Conservation (phyloP, 2,113 vertebrate species). For the Coptodon bakossiorum region DNA sequence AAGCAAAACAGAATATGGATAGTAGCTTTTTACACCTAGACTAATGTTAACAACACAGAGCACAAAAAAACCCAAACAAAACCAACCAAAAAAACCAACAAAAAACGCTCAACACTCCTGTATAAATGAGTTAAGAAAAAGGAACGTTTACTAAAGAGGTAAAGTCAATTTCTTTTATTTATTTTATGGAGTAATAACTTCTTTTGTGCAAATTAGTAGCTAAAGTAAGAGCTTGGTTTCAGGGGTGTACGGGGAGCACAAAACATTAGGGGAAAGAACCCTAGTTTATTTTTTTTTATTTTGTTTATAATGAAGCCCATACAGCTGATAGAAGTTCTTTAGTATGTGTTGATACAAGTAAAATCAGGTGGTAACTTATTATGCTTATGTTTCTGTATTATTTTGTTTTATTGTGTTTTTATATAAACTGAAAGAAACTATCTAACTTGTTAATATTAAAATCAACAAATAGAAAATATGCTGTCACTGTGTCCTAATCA, state of each 20-base stretch:
- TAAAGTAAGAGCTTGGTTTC: not conserved
- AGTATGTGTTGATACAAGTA: not conserved
- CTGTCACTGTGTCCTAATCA: not conserved
- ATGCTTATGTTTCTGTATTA: not conserved
- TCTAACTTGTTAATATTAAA: not conserved
- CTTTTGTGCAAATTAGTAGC: not conserved
- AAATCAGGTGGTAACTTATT: not conserved
- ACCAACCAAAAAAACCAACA: not conserved
- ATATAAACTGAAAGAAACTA: not conserved
- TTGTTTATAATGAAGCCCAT: not conserved
- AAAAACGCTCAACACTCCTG: accelerated
- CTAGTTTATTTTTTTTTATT: not conserved
- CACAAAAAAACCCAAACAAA: not conserved
- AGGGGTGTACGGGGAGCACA: not conserved
- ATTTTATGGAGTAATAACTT: not conserved
- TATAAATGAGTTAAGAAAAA: not conserved
- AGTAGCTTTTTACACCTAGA: not conserved
- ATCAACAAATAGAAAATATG: not conserved
- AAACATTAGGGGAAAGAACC: not conserved
- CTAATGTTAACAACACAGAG: not conserved
- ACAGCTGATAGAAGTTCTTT: not conserved
- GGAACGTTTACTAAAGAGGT: not conserved
- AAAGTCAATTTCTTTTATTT: not conserved
- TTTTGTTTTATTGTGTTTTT: not conserved
- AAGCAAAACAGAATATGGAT: not conserved